Conservation (phyloP, 2,888 invertebrate genomes). For the Cephonodes hylas region DNA sequence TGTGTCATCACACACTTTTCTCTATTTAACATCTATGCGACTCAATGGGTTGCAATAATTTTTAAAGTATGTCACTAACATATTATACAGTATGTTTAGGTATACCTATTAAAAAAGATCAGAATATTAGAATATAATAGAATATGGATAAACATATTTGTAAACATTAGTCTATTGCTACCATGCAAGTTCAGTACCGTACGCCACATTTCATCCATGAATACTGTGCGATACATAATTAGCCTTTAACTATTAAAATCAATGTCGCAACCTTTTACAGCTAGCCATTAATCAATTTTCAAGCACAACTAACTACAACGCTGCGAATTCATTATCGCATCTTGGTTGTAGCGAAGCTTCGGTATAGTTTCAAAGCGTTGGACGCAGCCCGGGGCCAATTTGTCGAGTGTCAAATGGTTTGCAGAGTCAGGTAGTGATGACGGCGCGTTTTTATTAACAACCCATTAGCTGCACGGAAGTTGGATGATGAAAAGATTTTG, state of each 20-base stretch:
- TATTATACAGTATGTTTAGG: too few species aligned
- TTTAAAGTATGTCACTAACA: too few species aligned
- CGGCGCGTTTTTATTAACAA: not conserved
- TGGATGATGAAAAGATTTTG: not conserved
- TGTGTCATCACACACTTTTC: too few species aligned
- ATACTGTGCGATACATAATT: not conserved
- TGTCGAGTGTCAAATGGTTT: conserved; percentile 4
- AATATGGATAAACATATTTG: too few species aligned
- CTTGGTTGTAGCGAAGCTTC: not conserved
- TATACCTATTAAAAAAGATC: too few species aligned
- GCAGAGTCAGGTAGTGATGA: not conserved
- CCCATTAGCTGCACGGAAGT: not conserved
- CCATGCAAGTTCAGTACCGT: too few species aligned
- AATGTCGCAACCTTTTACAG: not conserved
- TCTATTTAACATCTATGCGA: too few species aligned
- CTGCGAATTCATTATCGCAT: not conserved
- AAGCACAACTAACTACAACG: not conserved
- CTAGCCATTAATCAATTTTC: not conserved
- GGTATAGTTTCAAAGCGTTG: conserved; percentile 4
- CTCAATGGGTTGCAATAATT: too few species aligned
- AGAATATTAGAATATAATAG: too few species aligned
- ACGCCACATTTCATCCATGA: too few species aligned
- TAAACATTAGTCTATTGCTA: too few species aligned
- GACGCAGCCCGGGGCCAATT: not conserved
- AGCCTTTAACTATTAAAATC: not conserved